Evolutionary conservation across 2,113 vertebrate genomes (phyloP), one percentile per base, ranked within the genome.

Genomic region (Tyrannus savana): DNA sequence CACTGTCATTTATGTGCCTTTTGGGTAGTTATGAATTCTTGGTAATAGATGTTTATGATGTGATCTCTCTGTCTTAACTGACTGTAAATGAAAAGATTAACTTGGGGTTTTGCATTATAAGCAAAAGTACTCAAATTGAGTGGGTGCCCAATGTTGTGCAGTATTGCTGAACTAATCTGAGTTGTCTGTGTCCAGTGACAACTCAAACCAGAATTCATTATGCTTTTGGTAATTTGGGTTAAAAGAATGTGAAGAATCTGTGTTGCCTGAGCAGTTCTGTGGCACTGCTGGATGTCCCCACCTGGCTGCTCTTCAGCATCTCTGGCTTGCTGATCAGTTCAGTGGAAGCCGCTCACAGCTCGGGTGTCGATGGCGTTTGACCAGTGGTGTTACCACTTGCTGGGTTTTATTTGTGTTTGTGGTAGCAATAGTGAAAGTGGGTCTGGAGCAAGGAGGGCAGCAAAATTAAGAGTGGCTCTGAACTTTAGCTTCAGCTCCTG

Each of bases 331-430:
- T 7, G 49, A 3, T 60, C 27, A 16, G 37, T 56, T 41, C 39
- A 18, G 41, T 10, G 55, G 28, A 9, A 42, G 67, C 35, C 0
- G 0, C 56, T 66, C 12, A 2, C 2, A 0, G 82, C 35, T 30
- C 10, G 1, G 46, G 44, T 1, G 0, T 58, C 0, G 0, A 1
- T 55, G 59, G 9, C 0, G 0, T 66, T 39, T n/a, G 35, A 14
- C 1, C 2, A 6, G 1, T 14, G 37, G 24, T 58, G 12, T 5
- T 47, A 19, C 53, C 47, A 1, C 59, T 59, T n/a, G 53, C 59
- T 78, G 0, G 0, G n/a, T 19, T 83, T 75, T 30, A 12, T 84
- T 82, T 58, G 28, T 56, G 53, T 30, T 83, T 62, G 66, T 60
- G 64, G 37, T 46, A 14, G 9, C 37, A 58, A 0, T 14, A 58